Evolutionary conservation across 2,113 vertebrate genomes (phyloP).

Genomic region (Pseudonaja textilis): DNA sequence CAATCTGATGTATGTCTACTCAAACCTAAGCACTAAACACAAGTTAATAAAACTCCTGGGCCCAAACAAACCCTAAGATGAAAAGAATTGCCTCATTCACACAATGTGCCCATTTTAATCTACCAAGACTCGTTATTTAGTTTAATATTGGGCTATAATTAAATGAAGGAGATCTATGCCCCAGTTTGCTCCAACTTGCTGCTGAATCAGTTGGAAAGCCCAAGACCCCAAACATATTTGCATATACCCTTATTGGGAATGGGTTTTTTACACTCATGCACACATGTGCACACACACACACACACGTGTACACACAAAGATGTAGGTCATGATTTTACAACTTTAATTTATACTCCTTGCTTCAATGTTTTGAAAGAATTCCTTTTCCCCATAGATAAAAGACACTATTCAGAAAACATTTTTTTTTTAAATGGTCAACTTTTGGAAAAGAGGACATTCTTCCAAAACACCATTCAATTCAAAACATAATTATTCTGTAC

Average conservation of each 20-base stretch:
- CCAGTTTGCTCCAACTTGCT: neutral
- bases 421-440: neutral
- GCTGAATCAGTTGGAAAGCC: neutral
- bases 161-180: neutral
- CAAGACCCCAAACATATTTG: neutral
- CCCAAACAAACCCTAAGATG: neutral
- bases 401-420: neutral
- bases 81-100: neutral
- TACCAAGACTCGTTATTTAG: neutral
- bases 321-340: neutral
- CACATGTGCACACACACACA: neutral
- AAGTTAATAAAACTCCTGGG: neutral
- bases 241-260: neutral
- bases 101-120: neutral
- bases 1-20: neutral
- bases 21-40: neutral
- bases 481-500: neutral
- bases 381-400: neutral
- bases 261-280: neutral
- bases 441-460: neutral
- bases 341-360: neutral
- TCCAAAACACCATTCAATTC: neutral
- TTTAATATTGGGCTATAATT: neutral
- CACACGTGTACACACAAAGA: neutral
- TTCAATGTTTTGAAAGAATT: neutral